Evolutionary conservation across 2,888 invertebrate species (phyloP), one percentile per base, ranked within the genome.

Genomic region (Nomada lathburiana): DNA sequence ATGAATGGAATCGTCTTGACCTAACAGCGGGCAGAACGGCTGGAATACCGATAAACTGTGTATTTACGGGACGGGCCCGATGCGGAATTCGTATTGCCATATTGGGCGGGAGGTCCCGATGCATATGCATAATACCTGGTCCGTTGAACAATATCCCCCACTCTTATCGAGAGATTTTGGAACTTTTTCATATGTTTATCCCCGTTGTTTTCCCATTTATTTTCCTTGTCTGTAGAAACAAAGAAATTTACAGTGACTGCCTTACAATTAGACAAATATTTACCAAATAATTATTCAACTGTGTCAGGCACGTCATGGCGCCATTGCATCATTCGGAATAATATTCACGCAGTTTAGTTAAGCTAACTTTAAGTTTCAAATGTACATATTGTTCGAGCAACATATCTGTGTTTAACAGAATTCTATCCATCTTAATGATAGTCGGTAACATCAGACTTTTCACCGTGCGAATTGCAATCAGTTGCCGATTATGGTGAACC

Each of bases 1-100:
- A 83, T 84, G 83, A 84, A 84, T 84, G 84, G 80, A 83, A 74
- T 76, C 67, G 86, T 59, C 62, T 73, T 79, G 77, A 82, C 78
- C 74, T 83, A 82, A 83, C 83, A 82, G 74, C 78, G 74, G 83
- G 53, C 78, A 62, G 67, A 78, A 60, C n/a, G 36, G 67, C 18
- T 60, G 67, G 82, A 74, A 82, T 83, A 78, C 83, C 78, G 78
- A 83, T 78, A 83, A 60, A 78, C 71, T 67, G 74, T 80, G 68
- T 74, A 36, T 36, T 7, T 7, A 7, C 74, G 73, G 50, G 76
- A 70, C 67, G n/a, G 29, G 55, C 5, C 57, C 55, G 64, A 68
- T 63, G 63, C 52, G 75, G 65, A 81, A 82, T 82, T 82, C 64
- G 63, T 72, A 82, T 73, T 73, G 77, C 65, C 36, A 64, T 76